phyloP scores from a whole-genome alignment of 2,113 vertebrate species.

The Elaphurus davidianus region DNA sequence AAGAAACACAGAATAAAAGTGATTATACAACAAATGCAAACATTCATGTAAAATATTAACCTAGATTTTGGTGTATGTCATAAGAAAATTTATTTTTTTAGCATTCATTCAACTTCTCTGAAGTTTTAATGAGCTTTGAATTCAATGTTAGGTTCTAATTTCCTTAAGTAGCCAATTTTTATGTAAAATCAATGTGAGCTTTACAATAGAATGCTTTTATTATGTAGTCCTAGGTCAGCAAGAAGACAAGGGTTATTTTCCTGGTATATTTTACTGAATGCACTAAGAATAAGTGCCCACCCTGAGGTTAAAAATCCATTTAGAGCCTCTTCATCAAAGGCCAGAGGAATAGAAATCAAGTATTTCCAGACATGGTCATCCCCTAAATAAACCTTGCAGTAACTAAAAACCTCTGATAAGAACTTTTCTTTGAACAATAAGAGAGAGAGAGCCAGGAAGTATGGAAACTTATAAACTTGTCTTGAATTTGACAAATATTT shows the following conservation, averaged over 20 bases:
- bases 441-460: not conserved
- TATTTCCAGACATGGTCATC: not conserved
- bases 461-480: not conserved
- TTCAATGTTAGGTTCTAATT: not conserved
- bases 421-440: not conserved
- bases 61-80: not conserved
- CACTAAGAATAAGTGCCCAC: conserved; percentile 3
- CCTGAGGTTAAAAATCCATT: conserved; percentile 11
- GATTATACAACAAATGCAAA: not conserved
- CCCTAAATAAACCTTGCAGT: not conserved
- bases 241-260: not conserved
- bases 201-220: conserved; percentile 27
- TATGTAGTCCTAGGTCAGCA: not conserved
- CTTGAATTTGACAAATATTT: not conserved
- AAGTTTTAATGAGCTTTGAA: conserved; percentile 13
- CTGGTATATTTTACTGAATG: not conserved
- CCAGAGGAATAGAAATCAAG: not conserved
- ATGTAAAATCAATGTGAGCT: not conserved
- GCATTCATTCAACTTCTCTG: not conserved
- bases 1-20: not conserved
- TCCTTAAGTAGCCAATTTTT: not conserved
- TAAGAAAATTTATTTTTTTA: not conserved
- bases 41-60: not conserved
- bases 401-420: not conserved
- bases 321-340: not conserved